Evolutionary conservation across 2,113 vertebrate species (phyloP), one percentile per base, ranked within the genome.

Genomic region (Phasianus colchicus): DNA sequence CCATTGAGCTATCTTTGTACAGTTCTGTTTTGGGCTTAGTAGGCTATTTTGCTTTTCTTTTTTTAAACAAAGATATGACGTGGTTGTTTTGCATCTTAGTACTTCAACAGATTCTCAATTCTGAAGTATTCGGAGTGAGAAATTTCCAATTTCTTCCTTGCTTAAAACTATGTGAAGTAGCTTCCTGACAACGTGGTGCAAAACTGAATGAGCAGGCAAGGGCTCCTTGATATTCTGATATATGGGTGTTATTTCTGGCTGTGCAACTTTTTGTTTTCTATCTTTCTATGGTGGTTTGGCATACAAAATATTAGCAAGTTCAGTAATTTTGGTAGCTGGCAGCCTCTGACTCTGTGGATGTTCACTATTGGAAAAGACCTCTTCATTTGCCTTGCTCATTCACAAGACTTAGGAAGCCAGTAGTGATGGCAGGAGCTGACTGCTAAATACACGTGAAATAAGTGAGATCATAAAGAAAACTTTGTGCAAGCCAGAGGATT

Each of bases 221-320:
- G 60, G 40, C 11, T 63, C 47, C 18, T 29, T 38, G 45, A 1
- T 72, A 7, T n/a, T 80, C 48, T 20, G 18, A 25, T 32, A 48
- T 8, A 8, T 1, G 6, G 8, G 21, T 69, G 42, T 20, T 0
- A 10, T 17, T 64, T 42, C 48, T 60, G 18, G 18, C 21, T 54
- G 19, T 10, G 40, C 13, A 57, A 34, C 11, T 9, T 78, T 10
- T 43, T 72, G 67, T 1, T 58, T 81, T 58, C 6, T 55, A 29
- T 29, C 3, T 19, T 4, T 79, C 65, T 14, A 25, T 21, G 24
- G 10, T 4, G 32, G 17, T 7, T 20, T 80, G 42, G 21, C 45
- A 75, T 9, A 29, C 4, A 22, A 19, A 34, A 9, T 14, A 58
- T 36, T 8, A 60, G 3, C 19, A 4, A 2, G 0, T 38, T 86